Evolutionary conservation across 2,888 invertebrate species (phyloP).

Genomic region (Nymphalis polychloros): DNA sequence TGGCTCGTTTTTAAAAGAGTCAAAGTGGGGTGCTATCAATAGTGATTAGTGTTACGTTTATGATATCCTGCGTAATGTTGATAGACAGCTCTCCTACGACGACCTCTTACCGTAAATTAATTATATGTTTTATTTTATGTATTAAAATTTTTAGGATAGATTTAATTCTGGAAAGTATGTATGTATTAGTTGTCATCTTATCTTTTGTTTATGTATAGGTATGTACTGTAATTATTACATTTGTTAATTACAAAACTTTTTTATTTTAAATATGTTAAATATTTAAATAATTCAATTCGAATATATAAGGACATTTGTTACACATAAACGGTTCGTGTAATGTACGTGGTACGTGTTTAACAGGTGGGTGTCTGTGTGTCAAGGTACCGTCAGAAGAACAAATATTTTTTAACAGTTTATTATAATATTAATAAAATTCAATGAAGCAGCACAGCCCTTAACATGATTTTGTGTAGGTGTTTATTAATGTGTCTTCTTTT

Average conservation of each 20-base stretch:
- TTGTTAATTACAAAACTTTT: background rate
- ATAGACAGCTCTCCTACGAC: background rate
- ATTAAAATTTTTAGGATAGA: no score
- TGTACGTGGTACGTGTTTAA: slow-evolving; percentile 49
- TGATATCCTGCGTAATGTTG: slow-evolving; percentile 16
- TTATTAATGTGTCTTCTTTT: no score
- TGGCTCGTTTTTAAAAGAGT: slow-evolving; percentile 63
- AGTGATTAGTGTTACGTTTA: slow-evolving; percentile 34
- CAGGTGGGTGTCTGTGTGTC: slow-evolving; percentile 57
- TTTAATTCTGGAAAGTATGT: no score
- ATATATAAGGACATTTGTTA: background rate
- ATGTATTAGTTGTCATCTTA: no score
- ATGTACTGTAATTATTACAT: background rate
- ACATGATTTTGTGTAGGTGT: no score
- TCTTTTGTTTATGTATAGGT: background rate
- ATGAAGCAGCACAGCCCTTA: background rate
- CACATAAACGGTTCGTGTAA: background rate
- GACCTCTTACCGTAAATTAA: background rate
- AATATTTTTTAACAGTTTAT: background rate
- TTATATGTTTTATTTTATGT: background rate
- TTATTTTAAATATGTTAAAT: background rate
- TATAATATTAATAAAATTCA: background rate
- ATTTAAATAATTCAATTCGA: background rate
- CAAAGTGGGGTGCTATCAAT: slow-evolving; percentile 44
- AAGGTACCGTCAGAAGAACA: slow-evolving; percentile 30